A percentile compares a stretch with the other conserved stretches of the same genome.
These are phyloP conservation scores for Gymnosoma rotundatum DNA, from an alignment of 2,888 invertebrate species.

Conservation along the genomic window DNA sequence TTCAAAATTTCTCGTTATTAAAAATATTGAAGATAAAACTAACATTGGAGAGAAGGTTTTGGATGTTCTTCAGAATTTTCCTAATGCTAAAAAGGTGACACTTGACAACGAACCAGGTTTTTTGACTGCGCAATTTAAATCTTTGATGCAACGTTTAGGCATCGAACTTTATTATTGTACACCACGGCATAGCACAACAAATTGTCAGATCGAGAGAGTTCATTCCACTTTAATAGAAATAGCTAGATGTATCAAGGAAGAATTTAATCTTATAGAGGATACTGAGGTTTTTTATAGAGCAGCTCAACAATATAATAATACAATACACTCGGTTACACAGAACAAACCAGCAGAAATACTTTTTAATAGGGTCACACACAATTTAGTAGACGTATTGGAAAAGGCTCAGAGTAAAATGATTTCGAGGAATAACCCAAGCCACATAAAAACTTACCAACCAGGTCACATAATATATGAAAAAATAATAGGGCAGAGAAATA, in stretches of 20 bases:
- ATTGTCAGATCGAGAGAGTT: constrained; percentile 42
- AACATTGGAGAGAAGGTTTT: not conserved
- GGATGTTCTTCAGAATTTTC: constrained; percentile 55
- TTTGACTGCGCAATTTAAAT: no score
- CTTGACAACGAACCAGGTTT: constrained; percentile 21
- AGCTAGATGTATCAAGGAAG: no score
- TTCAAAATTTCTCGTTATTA: constrained; percentile 28
- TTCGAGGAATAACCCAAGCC: not conserved
- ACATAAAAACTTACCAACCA: not conserved
- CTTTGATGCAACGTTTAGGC: constrained; percentile 12
- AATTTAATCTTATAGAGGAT: no score
- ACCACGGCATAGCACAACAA: constrained; percentile 45
- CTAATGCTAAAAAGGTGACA: constrained; percentile 42
- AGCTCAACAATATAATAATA: no score
- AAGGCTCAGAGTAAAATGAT: not conserved
- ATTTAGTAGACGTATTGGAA: not conserved
- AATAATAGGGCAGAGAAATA: no score
- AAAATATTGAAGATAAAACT: constrained; percentile 1
- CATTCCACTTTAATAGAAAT: constrained; percentile 15
- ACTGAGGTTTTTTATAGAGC: no score
- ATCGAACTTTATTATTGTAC: constrained; percentile 48
- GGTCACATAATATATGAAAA: no score
- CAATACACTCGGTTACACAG: not conserved
- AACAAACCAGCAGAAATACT: not conserved
- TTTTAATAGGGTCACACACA: not conserved